phyloP scores from a whole-genome alignment of 2,797 vertebrate species.

The Cyclura pinguis region DNA sequence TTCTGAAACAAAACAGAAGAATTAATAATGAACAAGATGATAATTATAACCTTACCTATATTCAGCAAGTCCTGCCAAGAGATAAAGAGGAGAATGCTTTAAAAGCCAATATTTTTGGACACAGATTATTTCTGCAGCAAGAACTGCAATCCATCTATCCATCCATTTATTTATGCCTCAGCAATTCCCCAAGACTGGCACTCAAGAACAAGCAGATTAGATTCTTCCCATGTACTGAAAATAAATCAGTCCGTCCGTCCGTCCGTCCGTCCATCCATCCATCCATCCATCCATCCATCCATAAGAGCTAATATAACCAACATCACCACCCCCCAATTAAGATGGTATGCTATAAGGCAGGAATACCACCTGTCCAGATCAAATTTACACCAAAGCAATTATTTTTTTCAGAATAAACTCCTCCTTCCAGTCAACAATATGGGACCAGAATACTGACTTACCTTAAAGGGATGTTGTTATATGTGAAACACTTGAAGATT shows the following conservation, averaged over 20 bases:
- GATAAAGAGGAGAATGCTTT: conserved; percentile 7
- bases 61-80: conserved; percentile 73
- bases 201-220: neutral
- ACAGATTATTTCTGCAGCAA: neutral
- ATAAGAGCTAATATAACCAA: too few species aligned
- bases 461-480: neutral
- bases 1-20: neutral
- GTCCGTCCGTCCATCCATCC: too few species aligned
- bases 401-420: too few species aligned
- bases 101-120: neutral
- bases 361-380: too few species aligned
- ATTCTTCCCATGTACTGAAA: neutral
- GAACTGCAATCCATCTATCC: neutral
- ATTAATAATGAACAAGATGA: neutral
- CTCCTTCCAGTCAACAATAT: neutral
- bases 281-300: too few species aligned
- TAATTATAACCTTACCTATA: conserved; percentile 72
- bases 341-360: neutral
- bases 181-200: too few species aligned
- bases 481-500: too few species aligned
- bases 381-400: too few species aligned
- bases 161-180: too few species aligned
- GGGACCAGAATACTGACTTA: neutral
- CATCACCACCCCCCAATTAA: neutral
- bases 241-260: too few species aligned